phyloP scores from a whole-genome alignment of 2,888 invertebrate genomes.

The Neoaliturus tenellus region DNA sequence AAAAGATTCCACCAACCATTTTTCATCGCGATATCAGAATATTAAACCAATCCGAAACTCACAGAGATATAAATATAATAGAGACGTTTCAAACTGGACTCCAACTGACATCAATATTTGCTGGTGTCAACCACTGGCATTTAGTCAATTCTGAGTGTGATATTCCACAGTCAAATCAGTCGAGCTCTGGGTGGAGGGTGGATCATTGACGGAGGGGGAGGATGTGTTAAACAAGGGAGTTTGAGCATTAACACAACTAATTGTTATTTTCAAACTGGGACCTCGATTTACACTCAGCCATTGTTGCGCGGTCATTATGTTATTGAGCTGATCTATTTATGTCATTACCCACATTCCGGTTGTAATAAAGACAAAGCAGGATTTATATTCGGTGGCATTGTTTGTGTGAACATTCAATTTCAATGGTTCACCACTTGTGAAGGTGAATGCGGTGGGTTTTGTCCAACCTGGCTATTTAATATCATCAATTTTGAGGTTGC shows the following conservation, averaged over 20 bases:
- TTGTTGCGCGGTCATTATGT: neutral
- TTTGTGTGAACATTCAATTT: neutral
- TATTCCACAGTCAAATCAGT: neutral
- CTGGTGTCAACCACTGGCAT: constrained; percentile 2
- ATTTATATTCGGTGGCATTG: neutral
- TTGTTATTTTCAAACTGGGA: neutral
- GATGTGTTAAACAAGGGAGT: neutral
- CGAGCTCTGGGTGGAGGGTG: neutral
- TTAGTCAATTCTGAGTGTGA: neutral
- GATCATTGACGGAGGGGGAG: neutral
- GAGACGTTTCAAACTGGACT: constrained; percentile 16
- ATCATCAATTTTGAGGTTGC: no score
- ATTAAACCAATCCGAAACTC: neutral
- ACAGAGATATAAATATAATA: neutral
- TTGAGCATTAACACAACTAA: neutral
- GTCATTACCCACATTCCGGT: neutral
- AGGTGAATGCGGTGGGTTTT: no score
- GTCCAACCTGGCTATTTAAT: no score
- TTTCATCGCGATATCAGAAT: no score
- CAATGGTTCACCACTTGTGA: neutral
- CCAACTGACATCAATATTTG: neutral
- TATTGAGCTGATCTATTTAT: neutral
- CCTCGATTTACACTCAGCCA: neutral
- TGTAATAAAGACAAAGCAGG: neutral
- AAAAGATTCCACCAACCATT: no score